Percentiles rank a stretch among this genome's conserved stretches.
Evolutionary conservation across 2,113 vertebrate species (phyloP).

Genomic region (Cynopterus brachyotis): DNA sequence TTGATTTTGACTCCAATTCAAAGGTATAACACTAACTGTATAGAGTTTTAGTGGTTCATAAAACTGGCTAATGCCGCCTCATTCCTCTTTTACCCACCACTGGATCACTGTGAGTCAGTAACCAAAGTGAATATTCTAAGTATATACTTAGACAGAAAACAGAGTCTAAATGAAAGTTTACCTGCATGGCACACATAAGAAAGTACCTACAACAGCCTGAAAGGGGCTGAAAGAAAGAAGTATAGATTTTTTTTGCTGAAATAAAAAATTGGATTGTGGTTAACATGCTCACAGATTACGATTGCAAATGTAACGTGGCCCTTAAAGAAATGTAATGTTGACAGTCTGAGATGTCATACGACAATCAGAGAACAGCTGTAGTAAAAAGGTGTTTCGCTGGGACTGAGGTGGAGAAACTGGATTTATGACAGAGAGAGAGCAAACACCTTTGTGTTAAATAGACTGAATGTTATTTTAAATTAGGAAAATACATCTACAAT

Average conservation of each 20-base stretch:
- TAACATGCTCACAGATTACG: neutral
- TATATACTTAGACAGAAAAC: neutral
- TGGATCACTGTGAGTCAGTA: neutral
- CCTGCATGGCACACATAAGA: neutral
- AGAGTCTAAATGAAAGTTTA: neutral
- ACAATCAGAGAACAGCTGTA: neutral
- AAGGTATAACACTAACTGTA: neutral
- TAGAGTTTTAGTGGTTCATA: neutral
- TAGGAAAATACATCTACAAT: neutral
- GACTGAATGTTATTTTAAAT: neutral
- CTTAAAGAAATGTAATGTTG: neutral
- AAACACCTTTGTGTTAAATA: neutral
- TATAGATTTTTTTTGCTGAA: neutral
- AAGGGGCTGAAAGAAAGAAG: neutral
- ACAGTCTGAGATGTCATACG: neutral
- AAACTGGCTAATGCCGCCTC: neutral
- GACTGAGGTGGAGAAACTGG: neutral
- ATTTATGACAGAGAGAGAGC: neutral
- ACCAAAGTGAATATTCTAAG: neutral
- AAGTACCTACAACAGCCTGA: neutral
- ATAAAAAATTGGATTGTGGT: neutral
- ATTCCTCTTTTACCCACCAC: neutral
- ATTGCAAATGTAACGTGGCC: neutral
- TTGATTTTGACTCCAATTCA: constrained; percentile 14
- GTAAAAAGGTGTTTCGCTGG: neutral